These are phyloP conservation scores for Phylloscopus trochilus DNA, from an alignment of 2,113 vertebrate species.

Conservation along the genomic window DNA sequence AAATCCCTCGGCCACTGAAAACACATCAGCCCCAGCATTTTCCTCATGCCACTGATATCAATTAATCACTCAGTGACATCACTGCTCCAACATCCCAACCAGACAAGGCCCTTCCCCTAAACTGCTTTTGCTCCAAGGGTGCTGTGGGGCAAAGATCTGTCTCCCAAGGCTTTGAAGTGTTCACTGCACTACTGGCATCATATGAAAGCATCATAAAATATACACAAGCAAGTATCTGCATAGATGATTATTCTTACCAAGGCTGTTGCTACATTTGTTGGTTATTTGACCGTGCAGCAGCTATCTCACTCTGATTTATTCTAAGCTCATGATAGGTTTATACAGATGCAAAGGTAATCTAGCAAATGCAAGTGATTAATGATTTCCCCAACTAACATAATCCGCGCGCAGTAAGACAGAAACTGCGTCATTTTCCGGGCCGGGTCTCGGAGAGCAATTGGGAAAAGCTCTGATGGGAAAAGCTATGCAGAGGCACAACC, in stretches of 20 bases:
- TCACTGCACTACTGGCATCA: not conserved
- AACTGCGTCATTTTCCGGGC: not conserved
- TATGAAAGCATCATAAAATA: not conserved
- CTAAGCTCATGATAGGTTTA: not conserved
- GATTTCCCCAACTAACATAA: not conserved
- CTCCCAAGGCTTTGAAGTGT: not conserved
- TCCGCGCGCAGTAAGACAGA: not conserved
- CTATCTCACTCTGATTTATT: not conserved
- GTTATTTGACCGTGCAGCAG: accelerated
- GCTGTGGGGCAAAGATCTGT: not conserved
- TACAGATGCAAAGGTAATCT: not conserved
- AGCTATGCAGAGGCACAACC: slow-evolving; percentile 40
- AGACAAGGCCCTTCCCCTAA: not conserved
- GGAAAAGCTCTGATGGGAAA: not conserved
- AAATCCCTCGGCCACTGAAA: not conserved
- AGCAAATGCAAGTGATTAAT: not conserved
- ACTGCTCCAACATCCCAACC: not conserved
- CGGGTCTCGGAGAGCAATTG: accelerated
- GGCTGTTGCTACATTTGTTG: not conserved
- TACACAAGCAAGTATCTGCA: not conserved
- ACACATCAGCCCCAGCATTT: not conserved
- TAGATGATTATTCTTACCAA: not conserved
- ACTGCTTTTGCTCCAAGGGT: not conserved
- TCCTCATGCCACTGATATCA: not conserved
- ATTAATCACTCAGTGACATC: not conserved